Percentiles rank a stretch among this genome's conserved stretches.
These are phyloP conservation scores for Platichthys stellatus DNA, from an alignment of 2,113 vertebrate genomes.

Conservation along the genomic window DNA sequence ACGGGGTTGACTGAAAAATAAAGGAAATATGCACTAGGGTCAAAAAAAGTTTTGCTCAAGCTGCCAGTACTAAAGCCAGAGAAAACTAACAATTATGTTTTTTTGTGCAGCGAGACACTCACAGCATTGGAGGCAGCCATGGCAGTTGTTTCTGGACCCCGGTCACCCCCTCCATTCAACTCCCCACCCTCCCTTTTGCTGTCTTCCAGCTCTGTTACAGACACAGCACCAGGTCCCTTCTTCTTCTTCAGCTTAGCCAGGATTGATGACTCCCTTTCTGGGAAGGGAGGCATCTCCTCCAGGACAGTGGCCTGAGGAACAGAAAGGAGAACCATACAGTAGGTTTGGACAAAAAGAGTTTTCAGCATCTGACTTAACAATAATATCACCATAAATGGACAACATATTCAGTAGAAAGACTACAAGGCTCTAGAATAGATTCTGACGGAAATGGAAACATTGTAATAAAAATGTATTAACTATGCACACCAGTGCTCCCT, in stretches of 20 bases:
- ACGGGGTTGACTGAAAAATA: constrained; percentile 88
- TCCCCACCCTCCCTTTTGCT: constrained; percentile 87
- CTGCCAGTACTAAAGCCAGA: background rate
- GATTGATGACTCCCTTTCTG: constrained; percentile 92
- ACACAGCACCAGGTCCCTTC: constrained; percentile 88
- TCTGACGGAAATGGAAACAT: background rate
- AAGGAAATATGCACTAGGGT: background rate
- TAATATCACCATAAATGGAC: background rate
- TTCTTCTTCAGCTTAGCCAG: constrained; percentile 94
- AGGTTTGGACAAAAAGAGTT: background rate
- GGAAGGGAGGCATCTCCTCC: constrained; percentile 96
- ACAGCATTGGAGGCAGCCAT: constrained; percentile 87
- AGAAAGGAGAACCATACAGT: background rate
- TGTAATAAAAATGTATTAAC: background rate
- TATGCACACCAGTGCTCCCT: background rate
- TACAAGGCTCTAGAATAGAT: background rate
- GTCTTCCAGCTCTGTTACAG: constrained; percentile 88
- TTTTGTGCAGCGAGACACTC: constrained; percentile 55
- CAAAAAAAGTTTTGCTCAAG: background rate
- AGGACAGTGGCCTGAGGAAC: constrained; percentile 88
- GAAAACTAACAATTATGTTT: background rate
- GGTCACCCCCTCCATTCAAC: constrained; percentile 87
- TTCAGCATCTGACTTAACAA: background rate
- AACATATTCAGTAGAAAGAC: background rate
- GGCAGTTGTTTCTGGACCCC: constrained; percentile 69